These are phyloP conservation scores for Spilosoma lubricipeda DNA, from an alignment of 2,888 invertebrate genomes.

Conservation along the genomic window DNA sequence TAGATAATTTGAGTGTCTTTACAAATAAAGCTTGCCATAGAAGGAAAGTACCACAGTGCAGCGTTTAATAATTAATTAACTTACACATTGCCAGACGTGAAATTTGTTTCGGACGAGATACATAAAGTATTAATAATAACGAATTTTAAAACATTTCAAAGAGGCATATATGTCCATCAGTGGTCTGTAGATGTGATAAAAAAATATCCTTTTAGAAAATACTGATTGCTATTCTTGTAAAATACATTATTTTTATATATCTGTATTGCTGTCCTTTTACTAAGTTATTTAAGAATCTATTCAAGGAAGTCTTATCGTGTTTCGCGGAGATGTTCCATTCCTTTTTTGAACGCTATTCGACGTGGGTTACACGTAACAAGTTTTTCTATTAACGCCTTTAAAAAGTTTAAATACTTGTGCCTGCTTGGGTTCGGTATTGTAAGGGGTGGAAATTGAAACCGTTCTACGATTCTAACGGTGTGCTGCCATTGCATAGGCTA, in stretches of 20 bases:
- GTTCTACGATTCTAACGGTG: neutral
- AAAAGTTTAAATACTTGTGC: neutral
- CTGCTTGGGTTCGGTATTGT: neutral
- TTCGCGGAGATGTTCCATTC: neutral
- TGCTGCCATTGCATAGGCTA: neutral
- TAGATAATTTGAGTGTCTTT: conserved; percentile 45
- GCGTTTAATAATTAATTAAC: neutral
- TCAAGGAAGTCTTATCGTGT: neutral
- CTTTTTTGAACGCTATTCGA: neutral
- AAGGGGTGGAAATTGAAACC: neutral
- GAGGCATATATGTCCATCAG: too few relatives aligned
- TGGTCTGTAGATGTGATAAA: too few relatives aligned
- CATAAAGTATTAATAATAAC: too few relatives aligned
- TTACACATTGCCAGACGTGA: neutral
- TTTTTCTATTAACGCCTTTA: neutral
- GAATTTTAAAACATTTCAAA: too few relatives aligned
- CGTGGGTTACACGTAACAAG: neutral
- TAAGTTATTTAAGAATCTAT: neutral
- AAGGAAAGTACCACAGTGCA: conserved; percentile 11
- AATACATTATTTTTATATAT: too few relatives aligned
- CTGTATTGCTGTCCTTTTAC: too few relatives aligned
- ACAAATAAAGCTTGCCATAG: conserved; percentile 36
- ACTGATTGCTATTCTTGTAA: too few relatives aligned
- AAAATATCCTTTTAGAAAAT: neutral
- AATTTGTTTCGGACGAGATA: neutral